Evolutionary conservation across 1,140 invertebrate genomes (phyloP).

Genomic region (Lepidurus packardi): DNA sequence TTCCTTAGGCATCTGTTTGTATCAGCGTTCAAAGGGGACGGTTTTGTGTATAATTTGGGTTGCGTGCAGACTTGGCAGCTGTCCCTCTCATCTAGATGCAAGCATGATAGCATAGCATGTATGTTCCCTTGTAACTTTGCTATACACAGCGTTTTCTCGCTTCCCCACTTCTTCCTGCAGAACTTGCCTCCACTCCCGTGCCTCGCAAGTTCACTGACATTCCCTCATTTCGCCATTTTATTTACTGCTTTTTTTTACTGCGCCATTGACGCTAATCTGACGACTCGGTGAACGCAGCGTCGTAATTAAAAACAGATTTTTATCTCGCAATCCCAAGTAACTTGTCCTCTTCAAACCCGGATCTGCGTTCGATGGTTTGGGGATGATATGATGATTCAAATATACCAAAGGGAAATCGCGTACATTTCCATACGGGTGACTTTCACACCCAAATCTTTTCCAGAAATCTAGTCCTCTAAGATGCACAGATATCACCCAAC

Average conservation of each 20-base stretch:
- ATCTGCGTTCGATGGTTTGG: no score
- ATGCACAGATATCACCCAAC: not conserved
- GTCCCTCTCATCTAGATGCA: slow-evolving; percentile 21
- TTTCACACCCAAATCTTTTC: no score
- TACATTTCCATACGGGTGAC: no score
- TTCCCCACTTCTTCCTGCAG: not conserved
- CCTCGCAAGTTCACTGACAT: not conserved
- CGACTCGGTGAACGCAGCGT: not conserved
- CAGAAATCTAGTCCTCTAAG: no score
- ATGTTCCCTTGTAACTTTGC: not conserved
- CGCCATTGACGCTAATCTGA: not conserved
- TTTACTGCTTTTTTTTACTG: not conserved
- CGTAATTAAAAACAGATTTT: no score
- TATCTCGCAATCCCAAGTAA: no score
- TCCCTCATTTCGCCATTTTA: not conserved
- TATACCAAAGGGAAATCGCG: no score
- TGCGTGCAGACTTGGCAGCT: slow-evolving; percentile 17
- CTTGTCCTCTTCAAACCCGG: no score
- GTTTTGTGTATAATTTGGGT: slow-evolving; percentile 3
- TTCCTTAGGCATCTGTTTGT: not conserved
- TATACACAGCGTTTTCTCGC: not conserved
- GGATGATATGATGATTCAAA: no score
- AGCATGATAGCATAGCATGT: not conserved
- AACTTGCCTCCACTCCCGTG: not conserved
- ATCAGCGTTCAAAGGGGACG: not conserved